A percentile compares a stretch with the other conserved stretches of the same genome.
Conservation (phyloP, 2,888 invertebrate species). For the Hirtodrosophila histrioides region DNA sequence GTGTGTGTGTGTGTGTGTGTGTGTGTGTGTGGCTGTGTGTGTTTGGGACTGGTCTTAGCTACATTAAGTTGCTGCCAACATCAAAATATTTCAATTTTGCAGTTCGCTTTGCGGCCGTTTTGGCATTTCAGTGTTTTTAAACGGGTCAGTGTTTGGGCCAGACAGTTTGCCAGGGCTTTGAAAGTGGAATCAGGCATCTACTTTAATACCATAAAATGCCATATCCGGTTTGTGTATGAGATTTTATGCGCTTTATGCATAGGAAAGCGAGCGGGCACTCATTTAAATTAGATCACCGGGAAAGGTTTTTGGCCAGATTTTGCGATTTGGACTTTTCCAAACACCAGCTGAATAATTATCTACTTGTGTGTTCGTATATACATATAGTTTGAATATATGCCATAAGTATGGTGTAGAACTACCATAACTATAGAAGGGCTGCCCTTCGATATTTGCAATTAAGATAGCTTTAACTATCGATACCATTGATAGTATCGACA, state of each 20-base stretch:
- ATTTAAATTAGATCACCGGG: conserved; percentile 69
- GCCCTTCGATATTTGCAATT: too few relatives aligned
- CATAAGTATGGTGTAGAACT: not conserved
- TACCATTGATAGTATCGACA: too few relatives aligned
- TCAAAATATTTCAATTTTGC: conserved; percentile 77
- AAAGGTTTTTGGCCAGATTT: conserved; percentile 34
- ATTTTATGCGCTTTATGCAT: conserved; percentile 64
- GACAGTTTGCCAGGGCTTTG: not conserved
- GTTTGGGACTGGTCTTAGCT: conserved; percentile 39
- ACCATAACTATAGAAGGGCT: too few relatives aligned
- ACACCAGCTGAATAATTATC: conserved; percentile 20
- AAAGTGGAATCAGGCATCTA: conserved; percentile 9
- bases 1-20: conserved; percentile 6
- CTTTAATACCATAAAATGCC: conserved; percentile 61
- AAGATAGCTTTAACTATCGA: too few relatives aligned
- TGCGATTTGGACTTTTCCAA: too few relatives aligned
- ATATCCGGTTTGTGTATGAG: conserved; percentile 64
- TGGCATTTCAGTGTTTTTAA: conserved; percentile 62
- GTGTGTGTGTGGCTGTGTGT: conserved; percentile 16
- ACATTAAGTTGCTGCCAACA: conserved; percentile 65
- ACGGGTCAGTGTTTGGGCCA: conserved; percentile 35
- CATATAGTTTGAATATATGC: too few relatives aligned
- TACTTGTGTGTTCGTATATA: conserved; percentile 14
- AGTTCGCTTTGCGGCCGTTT: conserved; percentile 71
- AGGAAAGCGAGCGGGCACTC: conserved; percentile 35